phyloP scores from a whole-genome alignment of 2,888 invertebrate species.

The Melikaiella ostensackeni region DNA sequence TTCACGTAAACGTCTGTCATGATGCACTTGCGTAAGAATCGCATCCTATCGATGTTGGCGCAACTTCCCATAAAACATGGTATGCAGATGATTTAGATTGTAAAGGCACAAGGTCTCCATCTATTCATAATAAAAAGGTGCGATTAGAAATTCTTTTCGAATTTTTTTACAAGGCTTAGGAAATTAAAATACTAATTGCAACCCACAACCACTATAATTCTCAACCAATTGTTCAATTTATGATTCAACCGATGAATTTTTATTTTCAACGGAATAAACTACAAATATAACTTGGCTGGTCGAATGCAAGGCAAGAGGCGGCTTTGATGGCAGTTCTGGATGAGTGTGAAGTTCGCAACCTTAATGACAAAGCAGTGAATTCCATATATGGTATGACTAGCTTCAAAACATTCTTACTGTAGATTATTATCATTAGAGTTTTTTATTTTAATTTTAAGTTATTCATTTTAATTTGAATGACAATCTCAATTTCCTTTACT shows the following conservation, averaged over 20 bases:
- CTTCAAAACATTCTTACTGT: too few species aligned
- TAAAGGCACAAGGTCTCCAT: neutral
- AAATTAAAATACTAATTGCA: neutral
- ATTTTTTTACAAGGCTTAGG: neutral
- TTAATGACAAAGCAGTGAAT: too few species aligned
- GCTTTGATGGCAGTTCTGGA: too few species aligned
- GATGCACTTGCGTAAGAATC: neutral
- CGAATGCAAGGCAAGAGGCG: too few species aligned
- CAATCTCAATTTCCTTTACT: too few species aligned
- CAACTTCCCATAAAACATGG: conserved; percentile 6
- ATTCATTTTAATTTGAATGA: too few species aligned
- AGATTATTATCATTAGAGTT: too few species aligned
- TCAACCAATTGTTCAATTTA: neutral
- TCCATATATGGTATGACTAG: too few species aligned
- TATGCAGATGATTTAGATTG: neutral
- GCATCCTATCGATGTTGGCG: neutral
- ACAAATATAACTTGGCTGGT: too few species aligned
- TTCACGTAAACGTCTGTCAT: neutral
- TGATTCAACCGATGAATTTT: neutral
- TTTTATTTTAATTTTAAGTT: too few species aligned
- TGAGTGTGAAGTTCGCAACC: too few species aligned
- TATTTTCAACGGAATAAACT: too few species aligned
- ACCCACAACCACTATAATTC: neutral
- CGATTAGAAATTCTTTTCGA: neutral
- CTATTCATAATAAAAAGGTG: neutral